These are phyloP conservation scores for Acrobasis repandana DNA, from an alignment of 2,888 invertebrate genomes.

Conservation along the genomic window DNA sequence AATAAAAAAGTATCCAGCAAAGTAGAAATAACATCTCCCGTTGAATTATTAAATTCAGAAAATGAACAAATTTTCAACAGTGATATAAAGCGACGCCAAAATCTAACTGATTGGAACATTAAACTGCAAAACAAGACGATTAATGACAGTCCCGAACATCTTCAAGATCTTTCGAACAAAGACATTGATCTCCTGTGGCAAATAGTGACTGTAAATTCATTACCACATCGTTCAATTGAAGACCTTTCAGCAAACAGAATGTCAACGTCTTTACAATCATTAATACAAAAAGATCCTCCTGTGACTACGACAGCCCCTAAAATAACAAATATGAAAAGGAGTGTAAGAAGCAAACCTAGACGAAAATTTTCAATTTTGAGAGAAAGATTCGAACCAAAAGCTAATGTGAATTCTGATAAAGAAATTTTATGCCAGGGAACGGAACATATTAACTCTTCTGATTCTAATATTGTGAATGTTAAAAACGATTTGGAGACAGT, in stretches of 20 bases:
- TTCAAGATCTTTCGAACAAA: conserved; percentile 66
- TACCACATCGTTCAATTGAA: conserved; percentile 55
- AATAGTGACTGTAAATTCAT: conserved; percentile 68
- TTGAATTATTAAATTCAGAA: conserved; percentile 39
- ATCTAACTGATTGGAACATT: conserved; percentile 44
- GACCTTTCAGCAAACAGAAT: conserved; percentile 63
- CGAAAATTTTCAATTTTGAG: conserved; percentile 83
- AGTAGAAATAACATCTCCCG: conserved; percentile 36
- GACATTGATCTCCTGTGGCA: conserved; percentile 75
- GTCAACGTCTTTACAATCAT: conserved; percentile 70
- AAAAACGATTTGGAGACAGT: conserved; percentile 50
- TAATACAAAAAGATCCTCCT: conserved; percentile 68
- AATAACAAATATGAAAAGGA: conserved; percentile 67
- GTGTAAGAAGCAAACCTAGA: conserved; percentile 68
- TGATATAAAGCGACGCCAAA: conserved; percentile 55
- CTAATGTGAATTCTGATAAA: conserved; percentile 69
- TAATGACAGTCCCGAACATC: conserved; percentile 52
- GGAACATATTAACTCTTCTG: conserved; percentile 54
- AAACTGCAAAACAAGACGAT: conserved; percentile 56
- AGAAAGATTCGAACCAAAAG: conserved; percentile 82
- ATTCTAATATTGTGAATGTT: conserved; percentile 51
- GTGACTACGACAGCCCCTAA: conserved; percentile 52
- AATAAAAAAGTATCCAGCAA: conserved; percentile 53
- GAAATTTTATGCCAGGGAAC: conserved; percentile 69
- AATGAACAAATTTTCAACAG: conserved; percentile 44